Percentiles rank a stretch among this genome's conserved stretches.
Conservation (phyloP, 2,888 invertebrate species). For the Pantelozetes paolii region DNA sequence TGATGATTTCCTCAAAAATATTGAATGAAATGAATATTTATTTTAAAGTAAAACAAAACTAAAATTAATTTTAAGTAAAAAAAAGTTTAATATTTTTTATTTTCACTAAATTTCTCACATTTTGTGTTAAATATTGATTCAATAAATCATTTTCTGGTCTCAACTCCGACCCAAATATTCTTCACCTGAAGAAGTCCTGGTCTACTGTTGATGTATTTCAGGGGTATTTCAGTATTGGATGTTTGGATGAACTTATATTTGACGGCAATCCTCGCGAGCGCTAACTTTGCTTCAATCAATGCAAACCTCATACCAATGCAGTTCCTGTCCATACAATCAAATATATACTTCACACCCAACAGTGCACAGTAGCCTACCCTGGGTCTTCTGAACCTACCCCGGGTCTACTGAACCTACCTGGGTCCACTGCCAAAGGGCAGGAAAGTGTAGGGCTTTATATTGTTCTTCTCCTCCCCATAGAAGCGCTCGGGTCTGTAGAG, state of each 20-base stretch:
- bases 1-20: no score
- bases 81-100: no score
- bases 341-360: not conserved
- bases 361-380: no score
- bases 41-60: no score
- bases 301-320: constrained; percentile 44
- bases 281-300: constrained; percentile 24
- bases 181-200: not conserved
- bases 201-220: not conserved
- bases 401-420: constrained; percentile 13
- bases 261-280: not conserved
- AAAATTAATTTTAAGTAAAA: no score
- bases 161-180: not conserved
- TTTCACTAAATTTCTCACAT: no score
- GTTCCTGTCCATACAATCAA: constrained; percentile 33
- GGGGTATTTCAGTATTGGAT: not conserved
- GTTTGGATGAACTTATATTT: not conserved
- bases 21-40: no score
- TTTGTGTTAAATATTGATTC: no score
- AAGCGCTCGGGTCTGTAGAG: constrained; percentile 58
- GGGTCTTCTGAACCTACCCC: no score
- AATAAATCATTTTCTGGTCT: no score
- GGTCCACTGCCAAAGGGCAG: constrained; percentile 47
- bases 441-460: constrained; percentile 43
- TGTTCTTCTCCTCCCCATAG: constrained; percentile 46